Conservation (phyloP, 1,140 invertebrate genomes). For the Bombus sibiricus region DNA sequence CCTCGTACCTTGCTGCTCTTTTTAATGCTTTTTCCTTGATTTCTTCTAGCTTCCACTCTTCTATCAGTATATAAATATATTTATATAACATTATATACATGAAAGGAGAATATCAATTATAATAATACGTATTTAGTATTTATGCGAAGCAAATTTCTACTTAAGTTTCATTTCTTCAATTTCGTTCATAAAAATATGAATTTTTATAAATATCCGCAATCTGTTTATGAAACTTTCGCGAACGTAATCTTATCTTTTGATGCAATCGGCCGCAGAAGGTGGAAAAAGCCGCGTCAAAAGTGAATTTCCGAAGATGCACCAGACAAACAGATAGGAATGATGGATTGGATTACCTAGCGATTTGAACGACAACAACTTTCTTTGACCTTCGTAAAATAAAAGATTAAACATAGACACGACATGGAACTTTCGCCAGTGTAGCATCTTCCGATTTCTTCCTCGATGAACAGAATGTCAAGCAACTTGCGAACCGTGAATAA, state of each 20-base stretch:
- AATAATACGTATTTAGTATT: no score
- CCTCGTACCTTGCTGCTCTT: no score
- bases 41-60: no score
- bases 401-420: background rate
- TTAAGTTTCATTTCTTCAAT: no score
- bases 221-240: background rate
- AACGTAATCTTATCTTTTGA: background rate
- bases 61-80: no score
- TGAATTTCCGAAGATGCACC: background rate
- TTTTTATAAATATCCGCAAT: no score
- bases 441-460: conserved; percentile 7
- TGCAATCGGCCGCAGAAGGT: background rate
- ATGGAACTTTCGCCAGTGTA: conserved; percentile 43
- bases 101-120: no score
- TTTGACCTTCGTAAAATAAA: conserved; percentile 26
- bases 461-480: background rate
- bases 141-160: no score
- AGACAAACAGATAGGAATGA: background rate
- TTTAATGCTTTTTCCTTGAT: no score
- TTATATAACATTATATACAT: no score
- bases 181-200: no score
- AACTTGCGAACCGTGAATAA: background rate
- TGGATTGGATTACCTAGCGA: no score
- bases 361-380: conserved; percentile 10
- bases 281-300: background rate